Conservation (phyloP, 2,113 vertebrate species). For the Symphodus melops region DNA sequence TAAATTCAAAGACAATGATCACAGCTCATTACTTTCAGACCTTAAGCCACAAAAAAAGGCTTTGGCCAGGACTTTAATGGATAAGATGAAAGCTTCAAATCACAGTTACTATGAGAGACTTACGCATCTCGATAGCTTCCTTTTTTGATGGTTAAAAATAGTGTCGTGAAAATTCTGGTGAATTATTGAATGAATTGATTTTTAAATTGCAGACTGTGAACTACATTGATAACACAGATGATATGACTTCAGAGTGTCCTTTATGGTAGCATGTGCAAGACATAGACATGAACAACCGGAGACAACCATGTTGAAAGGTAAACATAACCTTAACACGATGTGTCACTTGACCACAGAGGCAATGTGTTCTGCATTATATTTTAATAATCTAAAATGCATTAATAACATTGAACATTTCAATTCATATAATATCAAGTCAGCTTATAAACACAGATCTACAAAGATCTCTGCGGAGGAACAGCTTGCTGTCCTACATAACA, state of each 20-base stretch:
- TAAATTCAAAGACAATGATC: no score
- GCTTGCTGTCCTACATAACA: slow-evolving; percentile 9
- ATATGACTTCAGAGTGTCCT: not conserved
- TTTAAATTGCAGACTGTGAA: no score
- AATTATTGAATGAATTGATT: not conserved
- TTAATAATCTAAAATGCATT: not conserved
- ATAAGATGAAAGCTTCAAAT: not conserved
- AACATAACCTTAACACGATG: not conserved
- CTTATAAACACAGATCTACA: slow-evolving; percentile 3
- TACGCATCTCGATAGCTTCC: no score
- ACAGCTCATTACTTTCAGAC: no score
- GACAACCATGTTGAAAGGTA: not conserved
- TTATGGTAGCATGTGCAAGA: no score
- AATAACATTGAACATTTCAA: not conserved
- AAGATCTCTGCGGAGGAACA: slow-evolving; percentile 7
- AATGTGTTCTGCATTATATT: not conserved
- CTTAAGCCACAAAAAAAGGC: no score
- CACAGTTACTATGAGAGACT: no score
- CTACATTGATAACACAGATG: not conserved
- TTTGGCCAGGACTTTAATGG: not conserved
- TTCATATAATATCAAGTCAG: not conserved
- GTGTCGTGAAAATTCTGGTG: no score
- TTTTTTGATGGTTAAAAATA: not conserved
- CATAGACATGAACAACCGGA: not conserved
- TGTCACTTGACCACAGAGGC: not conserved